Evolutionary conservation across 2,797 vertebrate genomes (phyloP), one percentile per base, ranked within the genome.

Genomic region (Platyrinchus mystaceus): DNA sequence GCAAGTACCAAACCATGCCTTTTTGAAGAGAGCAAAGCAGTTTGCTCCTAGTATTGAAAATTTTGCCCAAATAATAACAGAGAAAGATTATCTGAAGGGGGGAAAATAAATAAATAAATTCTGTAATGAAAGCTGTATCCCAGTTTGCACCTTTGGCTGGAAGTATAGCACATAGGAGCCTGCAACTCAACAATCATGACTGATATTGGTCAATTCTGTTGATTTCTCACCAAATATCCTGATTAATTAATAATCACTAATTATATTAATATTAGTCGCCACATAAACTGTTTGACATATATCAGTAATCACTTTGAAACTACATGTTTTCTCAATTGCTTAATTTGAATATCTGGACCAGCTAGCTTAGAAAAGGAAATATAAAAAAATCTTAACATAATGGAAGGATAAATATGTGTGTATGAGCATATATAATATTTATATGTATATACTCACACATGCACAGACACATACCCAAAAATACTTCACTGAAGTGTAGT

Each of bases 391-490:
- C 20, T 70, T 47, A 56, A 56, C 9, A 20, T 55, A 77, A 14
- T 49, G 7, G 16, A 87, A 68, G 17, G 14, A 22, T 50, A 73
- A 84, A 41, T 68, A 13, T 3, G 0, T 49, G 27, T 68, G 41
- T 27, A 34, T 43, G 27, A 49, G 34, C n/a, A 62, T 68, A 47
- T 32, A 5, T 26, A 75, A 58, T 76, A 73, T 79, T 90, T 91
- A 73, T 17, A 55, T 69, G 22, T 69, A 47, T 90, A 46, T 73
- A 76, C 79, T 84, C n/a, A 58, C 82, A 52, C 92, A 62, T 81
- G 90, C 39, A 90, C 60, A 94, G 90, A 66, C 90, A 94, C 50
- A 76, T 78, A 79, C 32, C 28, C 3, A 3, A 82, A 86, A 95
- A 90, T 59, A 76, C 34, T 80, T 83, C 58, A 46, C 15, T 70